Percentiles rank a stretch among this genome's conserved stretches.
Evolutionary conservation across 2,888 invertebrate species (phyloP).

Genomic region (Hemistola chrysoprasaria): DNA sequence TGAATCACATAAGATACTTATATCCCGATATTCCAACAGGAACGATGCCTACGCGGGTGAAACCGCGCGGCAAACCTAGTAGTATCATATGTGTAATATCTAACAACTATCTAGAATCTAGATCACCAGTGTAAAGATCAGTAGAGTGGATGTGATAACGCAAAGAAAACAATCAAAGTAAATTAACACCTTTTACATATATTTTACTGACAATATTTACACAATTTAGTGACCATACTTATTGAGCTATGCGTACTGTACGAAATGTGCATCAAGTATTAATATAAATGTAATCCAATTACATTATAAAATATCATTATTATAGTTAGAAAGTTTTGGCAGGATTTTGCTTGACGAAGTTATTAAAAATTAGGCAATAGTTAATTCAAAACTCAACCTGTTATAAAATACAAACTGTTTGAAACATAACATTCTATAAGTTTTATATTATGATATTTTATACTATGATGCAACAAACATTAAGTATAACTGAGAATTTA

Average conservation of each 20-base stretch:
- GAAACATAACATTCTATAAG: slow-evolving; percentile 41
- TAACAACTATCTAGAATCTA: no score
- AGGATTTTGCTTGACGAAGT: slow-evolving; percentile 77
- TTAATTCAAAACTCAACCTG: slow-evolving; percentile 52
- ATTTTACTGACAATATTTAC: slow-evolving; percentile 81
- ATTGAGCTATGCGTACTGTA: slow-evolving; percentile 79
- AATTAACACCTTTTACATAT: slow-evolving; percentile 78
- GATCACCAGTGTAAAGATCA: no score
- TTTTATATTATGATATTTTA: slow-evolving; percentile 47
- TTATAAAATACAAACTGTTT: slow-evolving; percentile 58
- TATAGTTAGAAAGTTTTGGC: slow-evolving; percentile 61
- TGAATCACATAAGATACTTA: no score
- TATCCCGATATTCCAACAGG: no score
- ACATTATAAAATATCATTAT: slow-evolving; percentile 61
- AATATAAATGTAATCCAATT: slow-evolving; percentile 69
- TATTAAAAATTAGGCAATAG: slow-evolving; percentile 54
- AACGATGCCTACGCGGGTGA: no score
- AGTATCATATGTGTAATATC: no score
- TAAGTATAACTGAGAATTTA: slow-evolving; percentile 38
- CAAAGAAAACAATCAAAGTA: slow-evolving; percentile 34
- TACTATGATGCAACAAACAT: slow-evolving; percentile 49
- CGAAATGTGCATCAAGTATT: slow-evolving; percentile 77
- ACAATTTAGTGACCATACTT: slow-evolving; percentile 80
- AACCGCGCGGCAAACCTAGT: no score
- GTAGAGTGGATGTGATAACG: slow-evolving; percentile 4